Base-by-base conservation (phyloP, 2,113 vertebrate genomes). In the Vulpes lagopus region DNA sequence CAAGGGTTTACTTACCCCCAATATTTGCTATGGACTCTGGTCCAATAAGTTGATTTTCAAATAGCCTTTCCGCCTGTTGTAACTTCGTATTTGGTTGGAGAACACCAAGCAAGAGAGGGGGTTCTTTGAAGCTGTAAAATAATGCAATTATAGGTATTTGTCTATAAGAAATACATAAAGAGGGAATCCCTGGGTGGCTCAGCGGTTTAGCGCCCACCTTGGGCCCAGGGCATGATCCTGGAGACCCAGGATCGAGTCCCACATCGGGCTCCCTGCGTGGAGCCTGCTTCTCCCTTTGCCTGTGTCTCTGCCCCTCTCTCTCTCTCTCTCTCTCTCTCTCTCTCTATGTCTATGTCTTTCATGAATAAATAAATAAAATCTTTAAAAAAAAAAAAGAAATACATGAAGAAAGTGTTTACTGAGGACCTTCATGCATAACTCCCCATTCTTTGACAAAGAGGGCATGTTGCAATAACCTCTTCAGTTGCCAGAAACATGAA, bases 21-120 rank as follows among this genome's bases (percentile, higher is more conserved):
- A 99, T 99, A 98, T 99, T 99, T 96, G 98, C 98, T 96, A 99
- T 98, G 82, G 99, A 99, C 97, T 99, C 99, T 2, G 99, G 99
- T 55, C 99, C 99, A 1, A 98, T 15, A 89, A 99, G 97, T 80
- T 99, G 99, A 91, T 99, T 99, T 96, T 99, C 99, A 98, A 99
- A 99, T 38, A 99, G 97, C 59, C 99, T 98, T 97, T 99, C 98
- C 6, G 99, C 99, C 96, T 99, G 98, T 14, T 98, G 98, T 69
- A 99, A 99, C 97, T 99, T 99, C 60, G 98, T 96, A 96, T 99
- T 99, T 49, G 99, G 99, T 89, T 99, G 99, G 91, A 99, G 99
- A 84, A 98, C 99, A 92, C 99, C 99, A 11, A 94, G 98, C 98
- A 99, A 98, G 12, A 98, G 73, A 1, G 99, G 99, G 8, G 99